Base-by-base conservation (phyloP, 2,888 invertebrate species). In the Zelleria hepariella region DNA sequence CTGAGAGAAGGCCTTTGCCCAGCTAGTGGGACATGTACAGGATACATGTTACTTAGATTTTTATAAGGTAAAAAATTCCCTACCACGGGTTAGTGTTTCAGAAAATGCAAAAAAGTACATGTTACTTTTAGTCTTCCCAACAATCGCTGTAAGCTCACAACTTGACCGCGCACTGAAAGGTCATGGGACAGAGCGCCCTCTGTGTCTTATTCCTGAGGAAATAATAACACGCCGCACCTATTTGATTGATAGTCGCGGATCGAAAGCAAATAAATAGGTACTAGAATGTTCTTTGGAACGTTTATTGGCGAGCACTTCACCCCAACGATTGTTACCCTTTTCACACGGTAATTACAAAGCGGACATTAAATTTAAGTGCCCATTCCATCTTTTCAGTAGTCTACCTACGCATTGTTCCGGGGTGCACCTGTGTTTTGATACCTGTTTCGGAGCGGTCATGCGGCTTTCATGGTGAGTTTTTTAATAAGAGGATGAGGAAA, bases 111-210 rank as follows among this genome's bases (percentile, higher is more conserved):
- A n/a, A n/a, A n/a, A n/a, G n/a, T n/a, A n/a, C n/a, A n/a, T n/a
- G n/a, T n/a, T n/a, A n/a, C n/a, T n/a, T n/a, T n/a, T n/a, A n/a
- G n/a, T n/a, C n/a, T n/a, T n/a, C n/a, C n/a, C n/a, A 20, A 32
- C 26, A 55, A 18, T 21, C 20, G 27, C 53, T 49, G n/a, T 48
- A 52, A 20, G 15, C 23, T 49, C 8, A 42, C 62, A 61, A 64
- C 65, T 66, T 63, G 58, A 63, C 60, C 60, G 61, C 62, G 62
- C 65, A 63, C 65, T 58, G 58, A 65, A 65, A 72, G 70, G 72
- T 72, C 71, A 72, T 72, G 71, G 68, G 71, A 72, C 68, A 72
- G 67, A 66, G 66, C 66, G 65, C 53, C 68, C 67, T 65, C 67
- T 63, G 69, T 67, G 67, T 67, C 26, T 49, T 51, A 23, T 48